These are phyloP conservation scores for Gorsachius goisagi DNA, from an alignment of 2,113 vertebrate species.

Conservation along the genomic window DNA sequence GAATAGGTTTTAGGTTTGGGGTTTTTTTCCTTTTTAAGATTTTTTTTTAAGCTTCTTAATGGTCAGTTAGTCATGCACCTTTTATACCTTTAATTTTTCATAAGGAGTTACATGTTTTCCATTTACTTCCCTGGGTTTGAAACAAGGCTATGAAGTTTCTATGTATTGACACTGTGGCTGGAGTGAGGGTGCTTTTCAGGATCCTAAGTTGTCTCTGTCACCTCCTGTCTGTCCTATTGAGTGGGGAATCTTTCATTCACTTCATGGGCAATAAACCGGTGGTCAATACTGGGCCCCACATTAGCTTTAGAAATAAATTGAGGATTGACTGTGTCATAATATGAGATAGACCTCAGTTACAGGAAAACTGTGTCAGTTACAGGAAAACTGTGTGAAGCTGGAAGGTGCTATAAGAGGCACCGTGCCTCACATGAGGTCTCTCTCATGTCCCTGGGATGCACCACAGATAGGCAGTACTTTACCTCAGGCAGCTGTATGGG, in stretches of 20 bases:
- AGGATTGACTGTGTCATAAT: neutral
- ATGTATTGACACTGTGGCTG: neutral
- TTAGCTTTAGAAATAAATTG: neutral
- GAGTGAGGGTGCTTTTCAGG: neutral
- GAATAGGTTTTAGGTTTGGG: neutral
- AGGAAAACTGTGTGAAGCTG: neutral
- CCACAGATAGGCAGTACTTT: neutral
- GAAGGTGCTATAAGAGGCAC: neutral
- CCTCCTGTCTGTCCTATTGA: neutral
- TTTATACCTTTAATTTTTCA: neutral
- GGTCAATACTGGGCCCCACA: neutral
- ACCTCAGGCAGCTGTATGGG: neutral
- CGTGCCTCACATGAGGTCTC: neutral
- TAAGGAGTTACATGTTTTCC: neutral
- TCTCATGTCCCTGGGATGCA: neutral
- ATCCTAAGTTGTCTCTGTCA: neutral
- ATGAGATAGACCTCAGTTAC: neutral
- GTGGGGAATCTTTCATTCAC: neutral
- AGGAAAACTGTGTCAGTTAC: neutral
- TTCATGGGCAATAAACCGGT: neutral
- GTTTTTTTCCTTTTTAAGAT: neutral
- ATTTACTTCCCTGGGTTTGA: neutral
- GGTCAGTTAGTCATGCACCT: neutral
- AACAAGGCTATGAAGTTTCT: neutral
- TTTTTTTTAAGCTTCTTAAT: neutral